These are phyloP conservation scores for Chalcis sispes DNA, from an alignment of 2,888 invertebrate species.

Conservation along the genomic window DNA sequence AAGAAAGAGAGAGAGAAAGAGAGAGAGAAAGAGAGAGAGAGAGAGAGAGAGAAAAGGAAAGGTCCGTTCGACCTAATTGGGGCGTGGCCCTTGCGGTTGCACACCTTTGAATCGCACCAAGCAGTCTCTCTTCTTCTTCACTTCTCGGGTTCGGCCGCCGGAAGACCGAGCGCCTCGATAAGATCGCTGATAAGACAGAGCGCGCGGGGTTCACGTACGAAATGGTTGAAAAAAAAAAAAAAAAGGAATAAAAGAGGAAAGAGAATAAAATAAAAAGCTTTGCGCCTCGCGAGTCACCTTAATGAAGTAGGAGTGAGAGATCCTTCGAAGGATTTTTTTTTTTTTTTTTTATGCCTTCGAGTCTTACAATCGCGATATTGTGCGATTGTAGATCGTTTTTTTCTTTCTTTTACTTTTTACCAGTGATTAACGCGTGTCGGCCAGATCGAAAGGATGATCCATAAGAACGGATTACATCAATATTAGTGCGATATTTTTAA, in stretches of 20 bases:
- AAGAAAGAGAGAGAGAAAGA: slow-evolving; percentile 44
- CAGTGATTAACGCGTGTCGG: no score
- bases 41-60: slow-evolving; percentile 58
- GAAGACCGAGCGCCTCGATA: slow-evolving; percentile 47
- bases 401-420: no score
- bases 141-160: slow-evolving; percentile 5
- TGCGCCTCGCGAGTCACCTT: neutral
- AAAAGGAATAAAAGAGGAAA: neutral
- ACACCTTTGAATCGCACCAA: slow-evolving; percentile 65
- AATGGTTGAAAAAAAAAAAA: no score
- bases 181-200: slow-evolving; percentile 49
- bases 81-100: slow-evolving; percentile 69
- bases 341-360: neutral
- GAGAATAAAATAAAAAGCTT: slow-evolving; percentile 4
- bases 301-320: slow-evolving; percentile 17
- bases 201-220: slow-evolving; percentile 13
- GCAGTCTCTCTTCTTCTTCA: neutral
- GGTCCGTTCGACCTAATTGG: slow-evolving; percentile 72
- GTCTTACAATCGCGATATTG: neutral
- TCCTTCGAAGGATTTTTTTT: neutral
- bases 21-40: slow-evolving; percentile 60
- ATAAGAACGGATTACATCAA: no score
- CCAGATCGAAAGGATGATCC: no score
- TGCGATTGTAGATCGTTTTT: no score
- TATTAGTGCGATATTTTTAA: no score